phyloP scores from a whole-genome alignment of 2,888 invertebrate species.

The Drosophila diplacantha region DNA sequence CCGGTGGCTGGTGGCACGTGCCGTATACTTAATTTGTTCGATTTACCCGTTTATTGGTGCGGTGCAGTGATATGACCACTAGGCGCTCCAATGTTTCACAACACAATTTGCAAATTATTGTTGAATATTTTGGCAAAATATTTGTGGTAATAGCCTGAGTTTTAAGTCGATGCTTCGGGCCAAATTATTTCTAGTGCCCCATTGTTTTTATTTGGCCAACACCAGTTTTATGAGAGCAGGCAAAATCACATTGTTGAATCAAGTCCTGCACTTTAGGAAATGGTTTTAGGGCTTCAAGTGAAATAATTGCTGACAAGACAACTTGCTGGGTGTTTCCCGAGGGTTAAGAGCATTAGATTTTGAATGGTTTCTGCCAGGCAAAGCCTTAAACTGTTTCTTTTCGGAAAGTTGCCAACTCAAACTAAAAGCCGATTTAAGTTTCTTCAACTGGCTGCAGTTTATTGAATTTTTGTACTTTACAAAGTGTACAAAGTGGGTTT shows the following conservation, averaged over 20 bases:
- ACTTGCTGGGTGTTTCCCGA: slow-evolving; percentile 15
- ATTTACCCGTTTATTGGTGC: slow-evolving; percentile 6
- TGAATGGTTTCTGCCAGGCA: background rate
- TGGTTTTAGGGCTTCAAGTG: slow-evolving; percentile 5
- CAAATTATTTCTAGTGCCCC: background rate
- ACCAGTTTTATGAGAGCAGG: background rate
- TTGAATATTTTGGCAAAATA: slow-evolving; percentile 8
- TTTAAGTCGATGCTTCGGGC: slow-evolving; percentile 7
- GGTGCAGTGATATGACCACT: background rate
- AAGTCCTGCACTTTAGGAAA: slow-evolving; percentile 2
- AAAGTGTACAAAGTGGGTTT: background rate
- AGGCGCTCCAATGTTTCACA: slow-evolving; percentile 13
- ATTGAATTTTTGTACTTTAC: slow-evolving; percentile 13
- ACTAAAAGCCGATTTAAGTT: slow-evolving; percentile 28
- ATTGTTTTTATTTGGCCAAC: slow-evolving; percentile 1
- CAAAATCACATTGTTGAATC: background rate
- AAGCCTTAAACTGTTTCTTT: slow-evolving; percentile 18
- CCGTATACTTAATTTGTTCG: slow-evolving; percentile 44
- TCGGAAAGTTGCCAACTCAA: slow-evolving; percentile 9
- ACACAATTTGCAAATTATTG: slow-evolving; percentile 1
- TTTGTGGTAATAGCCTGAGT: background rate
- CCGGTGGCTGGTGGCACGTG: slow-evolving; percentile 37
- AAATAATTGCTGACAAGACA: slow-evolving; percentile 18
- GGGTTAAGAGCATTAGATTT: slow-evolving; percentile 3
- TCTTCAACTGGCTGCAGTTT: slow-evolving; percentile 31